phyloP scores from a whole-genome alignment of 2,113 vertebrate species.

The Cyprinus carpio region DNA sequence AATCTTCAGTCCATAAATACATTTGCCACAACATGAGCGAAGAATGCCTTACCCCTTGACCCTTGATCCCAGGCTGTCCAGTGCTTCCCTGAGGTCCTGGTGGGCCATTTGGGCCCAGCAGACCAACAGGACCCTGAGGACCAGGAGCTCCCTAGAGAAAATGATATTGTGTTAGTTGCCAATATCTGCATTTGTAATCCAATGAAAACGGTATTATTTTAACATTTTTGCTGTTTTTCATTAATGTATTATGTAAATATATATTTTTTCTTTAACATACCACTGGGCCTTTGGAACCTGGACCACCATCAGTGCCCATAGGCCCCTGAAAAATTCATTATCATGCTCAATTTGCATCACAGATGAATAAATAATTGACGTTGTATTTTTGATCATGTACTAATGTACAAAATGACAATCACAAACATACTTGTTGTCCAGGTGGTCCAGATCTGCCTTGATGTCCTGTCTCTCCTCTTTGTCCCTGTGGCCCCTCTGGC shows the following conservation, averaged over 20 bases:
- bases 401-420: not conserved
- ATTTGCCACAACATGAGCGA: not conserved
- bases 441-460: conserved; percentile 80
- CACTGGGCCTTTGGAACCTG: conserved; percentile 88
- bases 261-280: conserved; percentile 77
- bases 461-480: conserved; percentile 88
- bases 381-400: not conserved
- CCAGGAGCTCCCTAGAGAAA: conserved; percentile 84
- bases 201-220: no score
- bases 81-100: conserved; percentile 94
- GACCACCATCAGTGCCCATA: conserved; percentile 86
- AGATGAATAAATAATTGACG: not conserved
- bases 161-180: not conserved
- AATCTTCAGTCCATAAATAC: not conserved
- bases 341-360: not conserved
- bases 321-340: conserved; percentile 76
- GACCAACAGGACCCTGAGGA: conserved; percentile 82
- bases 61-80: conserved; percentile 93
- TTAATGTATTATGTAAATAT: no score
- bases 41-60: conserved; percentile 82
- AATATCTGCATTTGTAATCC: no score
- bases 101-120: conserved; percentile 86
- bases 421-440: conserved; percentile 82
- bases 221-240: no score
- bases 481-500: conserved; percentile 75